Evolutionary conservation across 2,797 vertebrate genomes (phyloP), one percentile per base, ranked within the genome.

Genomic region (Tangara arthus): DNA sequence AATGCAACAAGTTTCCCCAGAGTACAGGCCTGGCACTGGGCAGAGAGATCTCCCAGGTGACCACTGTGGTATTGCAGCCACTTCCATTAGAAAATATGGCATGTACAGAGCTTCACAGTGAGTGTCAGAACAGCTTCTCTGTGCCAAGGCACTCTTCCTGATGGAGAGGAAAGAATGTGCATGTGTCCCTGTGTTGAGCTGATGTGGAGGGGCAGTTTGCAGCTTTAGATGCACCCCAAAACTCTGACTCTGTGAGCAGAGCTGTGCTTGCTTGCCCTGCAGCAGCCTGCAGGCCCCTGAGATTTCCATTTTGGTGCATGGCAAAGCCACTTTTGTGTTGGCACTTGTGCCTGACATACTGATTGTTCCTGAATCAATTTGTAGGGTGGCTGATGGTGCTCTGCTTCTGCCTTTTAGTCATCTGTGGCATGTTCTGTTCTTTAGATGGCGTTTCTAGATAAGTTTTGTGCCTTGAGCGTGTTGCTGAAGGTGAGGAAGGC

Each of bases 401-500:
- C 37, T 64, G 39, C 61, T 70, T 68, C 87, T 72, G 32, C 78
- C 57, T 91, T 34, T 89, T 77, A n/a, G 49, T 96, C 65, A 72
- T 84, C 55, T 75, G 0, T 1, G 2, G 57, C 24, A 11, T 4
- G 15, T 70, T 89, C 55, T 77, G 44, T 63, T 66, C 49, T 82
- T 82, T 70, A 89, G 61, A 68, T 82, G 57, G 82, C 15, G 1
- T 82, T 96, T 96, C 75, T 94, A 69, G 75, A 50, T 94, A 72
- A 76, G 73, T 46, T 80, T 16, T 69, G 57, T 93, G 52, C 72
- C 64, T 82, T 82, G 27, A 91, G 39, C 15, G 26, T 77, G 47
- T 81, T 88, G 66, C 87, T 86, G 69, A 39, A 53, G 66, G 52
- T 78, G 77, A 94, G 95, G 96, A 97, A 97, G 93, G 97, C 66